Base-by-base conservation (phyloP, 2,113 vertebrate genomes). In the Grantiella picta region DNA sequence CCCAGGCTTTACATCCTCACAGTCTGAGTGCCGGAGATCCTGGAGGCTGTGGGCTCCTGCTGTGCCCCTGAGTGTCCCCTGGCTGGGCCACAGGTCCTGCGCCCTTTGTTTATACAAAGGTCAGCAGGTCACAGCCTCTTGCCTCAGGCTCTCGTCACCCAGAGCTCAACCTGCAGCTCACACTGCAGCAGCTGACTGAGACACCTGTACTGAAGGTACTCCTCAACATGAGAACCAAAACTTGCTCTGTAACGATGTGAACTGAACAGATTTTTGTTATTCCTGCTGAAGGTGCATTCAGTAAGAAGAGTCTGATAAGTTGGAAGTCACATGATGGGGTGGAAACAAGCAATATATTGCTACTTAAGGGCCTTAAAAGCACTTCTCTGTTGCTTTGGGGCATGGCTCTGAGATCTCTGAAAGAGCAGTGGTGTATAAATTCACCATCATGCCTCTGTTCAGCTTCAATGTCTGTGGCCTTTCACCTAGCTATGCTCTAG, bases 91-190 rank as follows among this genome's bases (percentile, higher is more conserved):
- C 27, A 23, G 45, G 14, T 52, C 31, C 25, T 15, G 22, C 18
- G 36, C 36, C 44, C 27, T 77, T 36, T 77, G 36, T 33, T 33
- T 27, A 14, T 1, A 0, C 27, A 12, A 15, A 59, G 31, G 31
- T 36, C 0, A 0, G 22, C 53, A 33, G 36, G 45, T 23, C 36
- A 66, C 0, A 1, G 11, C 52, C 36, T 76, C 1, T 0, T 33
- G 21, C 38, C 81, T 31, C 0, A 1, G 56, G 40, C 19, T 40
- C 29, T 23, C 5, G 0, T 10, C 35, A n/a, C 2, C 29, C 64
- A 47, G 73, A 29, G 40, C 20, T 13, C 47, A 47, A 2, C 15
- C 40, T 86, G 38, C 47, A 70, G n/a, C 12, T 47, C 56, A 38
- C 38, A 17, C 15, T 53, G 33, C 23, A 36, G 54, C 38, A 53